Evolutionary conservation across 2,113 vertebrate species (phyloP).

Genomic region (Mormyrus lacerda): DNA sequence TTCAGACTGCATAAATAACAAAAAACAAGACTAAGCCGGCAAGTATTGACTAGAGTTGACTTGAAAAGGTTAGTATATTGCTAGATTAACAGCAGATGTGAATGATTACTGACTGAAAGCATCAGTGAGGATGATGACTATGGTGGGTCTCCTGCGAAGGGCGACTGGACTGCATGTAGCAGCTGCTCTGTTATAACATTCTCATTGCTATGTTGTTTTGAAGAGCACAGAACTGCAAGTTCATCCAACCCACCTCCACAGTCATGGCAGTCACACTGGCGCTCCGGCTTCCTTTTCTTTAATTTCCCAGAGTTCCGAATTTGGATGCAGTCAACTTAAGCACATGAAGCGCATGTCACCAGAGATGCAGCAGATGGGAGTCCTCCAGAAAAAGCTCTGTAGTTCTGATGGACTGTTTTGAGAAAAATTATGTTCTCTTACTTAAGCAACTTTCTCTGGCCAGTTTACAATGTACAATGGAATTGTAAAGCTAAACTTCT

Average conservation of each 20-base stretch:
- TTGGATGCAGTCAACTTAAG: slow-evolving; percentile 36
- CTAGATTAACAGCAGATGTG: background rate
- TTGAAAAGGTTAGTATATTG: background rate
- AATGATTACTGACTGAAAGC: background rate
- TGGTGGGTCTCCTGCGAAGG: background rate
- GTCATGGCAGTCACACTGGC: slow-evolving; percentile 52
- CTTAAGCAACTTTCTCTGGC: slow-evolving; percentile 25
- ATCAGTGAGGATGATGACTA: background rate
- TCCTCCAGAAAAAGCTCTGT: slow-evolving; percentile 30
- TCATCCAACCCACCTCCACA: slow-evolving; percentile 35
- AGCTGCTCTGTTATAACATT: background rate
- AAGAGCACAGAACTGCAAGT: slow-evolving; percentile 37
- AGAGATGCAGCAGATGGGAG: slow-evolving; percentile 54
- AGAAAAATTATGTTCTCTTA: slow-evolving; percentile 39
- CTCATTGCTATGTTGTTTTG: slow-evolving; percentile 42
- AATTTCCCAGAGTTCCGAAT: slow-evolving; percentile 25
- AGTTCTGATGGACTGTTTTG: slow-evolving; percentile 44
- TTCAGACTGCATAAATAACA: background rate
- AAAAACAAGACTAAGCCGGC: background rate
- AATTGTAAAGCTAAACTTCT: background rate
- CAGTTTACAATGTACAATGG: background rate
- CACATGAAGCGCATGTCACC: slow-evolving; percentile 45
- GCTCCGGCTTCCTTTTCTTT: slow-evolving; percentile 24
- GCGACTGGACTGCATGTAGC: background rate
- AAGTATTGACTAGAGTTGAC: background rate